Evolutionary conservation across 2,113 vertebrate genomes (phyloP).

Genomic region (Montifringilla adamsi): DNA sequence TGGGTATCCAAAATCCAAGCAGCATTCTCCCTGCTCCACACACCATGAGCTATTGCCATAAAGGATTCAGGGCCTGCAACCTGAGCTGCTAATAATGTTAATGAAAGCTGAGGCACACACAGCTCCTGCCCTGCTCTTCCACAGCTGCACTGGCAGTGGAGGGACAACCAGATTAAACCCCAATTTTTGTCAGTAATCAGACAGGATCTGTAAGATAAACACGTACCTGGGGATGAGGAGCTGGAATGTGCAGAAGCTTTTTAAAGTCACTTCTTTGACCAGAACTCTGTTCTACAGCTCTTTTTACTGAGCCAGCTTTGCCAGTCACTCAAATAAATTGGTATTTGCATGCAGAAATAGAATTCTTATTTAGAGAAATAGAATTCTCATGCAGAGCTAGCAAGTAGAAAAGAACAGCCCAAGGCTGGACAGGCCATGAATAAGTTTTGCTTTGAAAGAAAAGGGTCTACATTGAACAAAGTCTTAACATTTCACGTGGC

Average conservation of each 20-base stretch:
- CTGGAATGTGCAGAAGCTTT: background rate
- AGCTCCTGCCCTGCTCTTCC: background rate
- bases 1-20: background rate
- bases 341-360: background rate
- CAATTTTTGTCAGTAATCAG: background rate
- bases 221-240: background rate
- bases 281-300: background rate
- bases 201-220: background rate
- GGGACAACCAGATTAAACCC: slow-evolving; percentile 12
- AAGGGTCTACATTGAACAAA: background rate
- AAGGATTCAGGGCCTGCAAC: slow-evolving; percentile 3
- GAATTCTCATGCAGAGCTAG: background rate
- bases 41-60: background rate
- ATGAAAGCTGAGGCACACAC: slow-evolving; percentile 4
- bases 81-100: slow-evolving; percentile 8
- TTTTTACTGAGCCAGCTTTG: background rate
- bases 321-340: background rate
- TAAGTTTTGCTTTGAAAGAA: background rate
- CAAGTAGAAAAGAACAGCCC: background rate
- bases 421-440: background rate
- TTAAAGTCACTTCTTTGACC: background rate
- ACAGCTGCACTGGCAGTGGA: background rate
- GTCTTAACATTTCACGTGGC: background rate
- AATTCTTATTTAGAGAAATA: background rate
- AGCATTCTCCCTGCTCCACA: background rate